Conservation (phyloP, 2,113 vertebrate species). For the Periophthalmus modestus region DNA sequence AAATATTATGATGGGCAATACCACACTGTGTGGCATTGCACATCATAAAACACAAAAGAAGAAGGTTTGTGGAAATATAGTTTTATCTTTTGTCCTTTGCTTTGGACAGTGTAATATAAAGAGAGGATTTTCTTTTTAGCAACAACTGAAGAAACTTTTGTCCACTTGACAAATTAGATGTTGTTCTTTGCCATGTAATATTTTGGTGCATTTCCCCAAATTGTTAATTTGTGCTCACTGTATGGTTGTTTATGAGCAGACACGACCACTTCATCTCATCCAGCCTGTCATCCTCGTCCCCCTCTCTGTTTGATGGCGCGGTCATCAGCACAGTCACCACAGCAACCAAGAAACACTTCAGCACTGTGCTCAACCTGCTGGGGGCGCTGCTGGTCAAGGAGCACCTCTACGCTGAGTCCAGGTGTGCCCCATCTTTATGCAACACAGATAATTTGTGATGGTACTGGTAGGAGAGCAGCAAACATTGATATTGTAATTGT, state of each 20-base stretch:
- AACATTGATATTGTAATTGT: background rate
- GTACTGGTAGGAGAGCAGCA: background rate
- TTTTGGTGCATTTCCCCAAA: background rate
- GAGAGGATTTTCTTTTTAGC: no score
- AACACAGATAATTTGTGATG: background rate
- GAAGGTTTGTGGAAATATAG: no score
- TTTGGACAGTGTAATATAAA: no score
- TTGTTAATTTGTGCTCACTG: background rate
- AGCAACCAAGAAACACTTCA: slow-evolving; percentile 98
- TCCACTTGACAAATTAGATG: no score
- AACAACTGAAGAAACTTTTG: no score
- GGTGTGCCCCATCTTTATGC: slow-evolving; percentile 67
- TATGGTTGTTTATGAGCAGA: slow-evolving; percentile 63
- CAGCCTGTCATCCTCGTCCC: slow-evolving; percentile 95
- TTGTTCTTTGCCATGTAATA: background rate
- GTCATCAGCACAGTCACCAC: slow-evolving; percentile 99
- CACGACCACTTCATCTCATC: slow-evolving; percentile 99
- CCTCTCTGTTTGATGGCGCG: slow-evolving; percentile 94
- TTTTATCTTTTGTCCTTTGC: no score
- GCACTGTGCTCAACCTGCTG: slow-evolving; percentile 89
- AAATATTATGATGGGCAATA: no score
- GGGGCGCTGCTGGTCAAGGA: slow-evolving; percentile 89
- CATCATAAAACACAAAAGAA: no score
- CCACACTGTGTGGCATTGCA: no score
- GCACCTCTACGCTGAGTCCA: slow-evolving; percentile 88